Conservation (phyloP, 2,113 vertebrate species). For the Heterotilapia buettikoferi region DNA sequence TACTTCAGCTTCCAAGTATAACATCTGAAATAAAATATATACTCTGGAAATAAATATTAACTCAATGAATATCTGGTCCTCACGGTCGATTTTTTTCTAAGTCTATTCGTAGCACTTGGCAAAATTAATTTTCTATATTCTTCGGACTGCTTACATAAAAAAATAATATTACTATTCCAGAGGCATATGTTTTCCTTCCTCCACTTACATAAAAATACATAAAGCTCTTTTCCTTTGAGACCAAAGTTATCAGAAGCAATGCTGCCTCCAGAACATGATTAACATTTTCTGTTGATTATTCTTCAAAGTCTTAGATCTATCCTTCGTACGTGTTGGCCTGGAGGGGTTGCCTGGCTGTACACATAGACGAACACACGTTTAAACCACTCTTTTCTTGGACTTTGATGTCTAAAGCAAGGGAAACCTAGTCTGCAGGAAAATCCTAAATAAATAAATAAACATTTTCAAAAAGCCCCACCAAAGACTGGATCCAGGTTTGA, state of each 20-base stretch:
- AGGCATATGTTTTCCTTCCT: constrained; percentile 2
- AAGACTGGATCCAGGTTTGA: background rate
- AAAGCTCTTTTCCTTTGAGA: constrained; percentile 15
- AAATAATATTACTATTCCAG: constrained; percentile 19
- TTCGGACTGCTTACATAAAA: background rate
- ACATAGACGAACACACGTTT: background rate
- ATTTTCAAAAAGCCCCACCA: background rate
- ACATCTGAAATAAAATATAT: background rate
- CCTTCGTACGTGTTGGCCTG: constrained; percentile 12
- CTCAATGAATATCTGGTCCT: background rate
- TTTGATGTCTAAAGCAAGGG: constrained; percentile 16
- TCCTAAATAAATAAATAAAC: background rate
- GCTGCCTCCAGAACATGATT: constrained; percentile 30
- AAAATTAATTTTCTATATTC: background rate
- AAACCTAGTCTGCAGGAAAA: background rate
- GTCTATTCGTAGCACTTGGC: background rate
- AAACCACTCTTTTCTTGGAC: background rate
- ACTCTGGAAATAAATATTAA: background rate
- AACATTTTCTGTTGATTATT: constrained; percentile 47
- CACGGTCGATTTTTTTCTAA: background rate
- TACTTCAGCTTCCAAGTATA: background rate
- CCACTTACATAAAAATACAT: constrained; percentile 18
- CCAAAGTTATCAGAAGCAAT: constrained; percentile 31
- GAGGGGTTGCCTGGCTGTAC: background rate
- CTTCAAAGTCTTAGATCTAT: constrained; percentile 39